Conservation (phyloP, 2,888 invertebrate species). For the Luperina testacea region DNA sequence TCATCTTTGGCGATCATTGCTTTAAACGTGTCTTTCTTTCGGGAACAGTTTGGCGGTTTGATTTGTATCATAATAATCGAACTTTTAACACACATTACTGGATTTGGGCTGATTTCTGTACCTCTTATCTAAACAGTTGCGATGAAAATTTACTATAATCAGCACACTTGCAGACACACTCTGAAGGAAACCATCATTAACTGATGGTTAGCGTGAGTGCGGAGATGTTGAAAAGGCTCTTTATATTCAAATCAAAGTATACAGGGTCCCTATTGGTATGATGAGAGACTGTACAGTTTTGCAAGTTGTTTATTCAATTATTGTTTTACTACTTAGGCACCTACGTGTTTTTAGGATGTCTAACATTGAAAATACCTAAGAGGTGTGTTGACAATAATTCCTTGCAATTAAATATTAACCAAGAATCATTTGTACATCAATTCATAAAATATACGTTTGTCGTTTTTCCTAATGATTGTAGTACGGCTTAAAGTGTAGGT, state of each 20-base stretch:
- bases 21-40: not conserved
- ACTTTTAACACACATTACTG: too few species aligned
- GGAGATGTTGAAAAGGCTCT: not conserved
- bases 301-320: not conserved
- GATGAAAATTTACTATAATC: not conserved
- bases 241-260: constrained; percentile 3
- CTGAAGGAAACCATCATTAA: not conserved
- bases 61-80: not conserved
- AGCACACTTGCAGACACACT: not conserved
- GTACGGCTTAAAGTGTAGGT: constrained; percentile 27
- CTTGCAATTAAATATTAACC: constrained; percentile 2
- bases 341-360: not conserved
- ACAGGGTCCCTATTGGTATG: not conserved
- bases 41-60: not conserved
- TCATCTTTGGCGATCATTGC: not conserved
- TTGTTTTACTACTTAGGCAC: not conserved
- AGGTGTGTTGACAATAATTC: constrained; percentile 1
- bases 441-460: constrained; percentile 16
- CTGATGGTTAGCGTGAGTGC: too few species aligned
- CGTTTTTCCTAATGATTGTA: constrained; percentile 19
- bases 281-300: not conserved
- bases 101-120: not conserved
- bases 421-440: constrained; percentile 1
- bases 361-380: constrained; percentile 7
- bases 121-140: not conserved